Conservation (phyloP, 2,888 invertebrate genomes). For the Athalia rosae region DNA sequence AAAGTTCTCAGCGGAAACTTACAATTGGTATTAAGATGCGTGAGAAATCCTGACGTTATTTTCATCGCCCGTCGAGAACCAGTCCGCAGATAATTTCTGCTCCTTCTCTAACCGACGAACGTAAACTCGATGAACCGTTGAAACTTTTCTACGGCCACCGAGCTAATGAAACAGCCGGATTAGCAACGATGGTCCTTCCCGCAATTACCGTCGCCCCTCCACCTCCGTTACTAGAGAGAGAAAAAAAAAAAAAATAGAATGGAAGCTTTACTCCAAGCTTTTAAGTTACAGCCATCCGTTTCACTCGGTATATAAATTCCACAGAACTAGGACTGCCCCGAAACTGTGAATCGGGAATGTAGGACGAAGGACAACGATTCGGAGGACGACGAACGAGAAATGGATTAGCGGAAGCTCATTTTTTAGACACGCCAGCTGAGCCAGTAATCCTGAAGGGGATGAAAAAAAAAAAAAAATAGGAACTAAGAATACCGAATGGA, state of each 20-base stretch:
- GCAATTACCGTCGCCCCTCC: neutral
- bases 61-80: neutral
- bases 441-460: no score
- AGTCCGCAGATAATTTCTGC: slow-evolving; percentile 20
- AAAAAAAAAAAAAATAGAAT: no score
- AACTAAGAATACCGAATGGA: no score
- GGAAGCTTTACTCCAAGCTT: slow-evolving; percentile 20
- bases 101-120: neutral
- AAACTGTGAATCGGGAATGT: slow-evolving; percentile 2
- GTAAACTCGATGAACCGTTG: slow-evolving; percentile 33
- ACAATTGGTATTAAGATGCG: no score
- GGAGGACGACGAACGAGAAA: neutral
- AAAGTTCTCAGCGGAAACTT: no score
- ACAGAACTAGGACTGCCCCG: slow-evolving; percentile 29
- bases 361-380: slow-evolving; percentile 23
- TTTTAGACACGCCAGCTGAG: neutral
- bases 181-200: slow-evolving; percentile 9
- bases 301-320: slow-evolving; percentile 28
- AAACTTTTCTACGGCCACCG: slow-evolving; percentile 38
- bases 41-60: no score
- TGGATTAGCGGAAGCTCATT: slow-evolving; percentile 16
- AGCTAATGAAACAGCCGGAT: slow-evolving; percentile 25
- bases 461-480: no score
- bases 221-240: neutral
- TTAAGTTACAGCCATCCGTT: slow-evolving; percentile 30